These are phyloP conservation scores for Hypomesus transpacificus DNA, from an alignment of 2,113 vertebrate genomes.

Conservation along the genomic window DNA sequence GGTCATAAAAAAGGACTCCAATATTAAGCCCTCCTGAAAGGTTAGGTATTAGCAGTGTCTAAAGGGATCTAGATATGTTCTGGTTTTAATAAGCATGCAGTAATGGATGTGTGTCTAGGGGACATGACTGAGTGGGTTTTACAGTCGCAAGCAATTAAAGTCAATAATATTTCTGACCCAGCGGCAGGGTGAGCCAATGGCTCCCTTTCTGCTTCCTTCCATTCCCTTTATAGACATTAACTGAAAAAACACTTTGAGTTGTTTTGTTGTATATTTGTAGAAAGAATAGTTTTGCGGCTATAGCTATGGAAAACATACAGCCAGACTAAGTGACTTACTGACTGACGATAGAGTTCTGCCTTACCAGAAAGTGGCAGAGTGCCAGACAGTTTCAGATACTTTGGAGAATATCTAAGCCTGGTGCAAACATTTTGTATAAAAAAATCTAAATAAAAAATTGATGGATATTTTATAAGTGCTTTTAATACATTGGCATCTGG, in stretches of 20 bases:
- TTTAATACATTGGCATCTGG: not conserved
- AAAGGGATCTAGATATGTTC: not conserved
- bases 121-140: constrained; percentile 17
- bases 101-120: constrained; percentile 16
- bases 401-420: constrained; percentile 24
- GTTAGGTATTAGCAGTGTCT: not conserved
- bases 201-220: not conserved
- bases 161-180: constrained; percentile 46
- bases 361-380: constrained; percentile 32
- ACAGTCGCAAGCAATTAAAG: constrained; percentile 38
- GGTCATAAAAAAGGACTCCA: not conserved
- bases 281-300: too few relatives aligned
- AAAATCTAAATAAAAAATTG: constrained; percentile 21
- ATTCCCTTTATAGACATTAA: constrained; percentile 29
- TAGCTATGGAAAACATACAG: constrained; percentile 51
- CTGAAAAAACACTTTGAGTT: constrained; percentile 40
- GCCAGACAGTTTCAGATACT: constrained; percentile 12
- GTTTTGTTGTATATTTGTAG: too few relatives aligned
- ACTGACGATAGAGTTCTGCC: constrained; percentile 33
- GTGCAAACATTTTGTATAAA: not conserved
- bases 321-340: constrained; percentile 35
- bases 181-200: constrained; percentile 26
- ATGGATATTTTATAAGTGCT: constrained; percentile 5
- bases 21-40: not conserved
- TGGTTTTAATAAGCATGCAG: not conserved